Conservation (phyloP, 2,797 vertebrate species). For the Falco naumanni region DNA sequence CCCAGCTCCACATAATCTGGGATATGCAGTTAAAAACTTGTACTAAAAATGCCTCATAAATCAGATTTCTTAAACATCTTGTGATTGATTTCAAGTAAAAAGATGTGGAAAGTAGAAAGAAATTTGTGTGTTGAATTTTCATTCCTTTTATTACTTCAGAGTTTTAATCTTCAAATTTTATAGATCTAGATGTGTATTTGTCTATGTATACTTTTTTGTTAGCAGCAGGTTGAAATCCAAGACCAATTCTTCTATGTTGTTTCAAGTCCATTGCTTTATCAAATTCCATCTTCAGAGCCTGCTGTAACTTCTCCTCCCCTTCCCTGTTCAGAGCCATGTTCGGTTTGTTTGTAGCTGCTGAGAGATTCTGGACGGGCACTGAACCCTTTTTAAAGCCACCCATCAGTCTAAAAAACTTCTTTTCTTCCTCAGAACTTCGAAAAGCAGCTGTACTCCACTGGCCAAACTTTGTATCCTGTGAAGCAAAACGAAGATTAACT, state of each 20-base stretch:
- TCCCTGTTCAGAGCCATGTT: slow-evolving; percentile 87
- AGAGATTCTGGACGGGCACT: not conserved
- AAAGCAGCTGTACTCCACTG: slow-evolving; percentile 93
- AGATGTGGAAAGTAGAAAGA: not conserved
- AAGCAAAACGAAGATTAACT: not conserved
- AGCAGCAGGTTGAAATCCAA: slow-evolving; percentile 82
- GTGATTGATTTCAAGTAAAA: slow-evolving; percentile 22
- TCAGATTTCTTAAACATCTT: not conserved
- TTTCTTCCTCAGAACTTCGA: slow-evolving; percentile 79
- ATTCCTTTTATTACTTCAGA: not conserved
- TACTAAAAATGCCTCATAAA: not conserved
- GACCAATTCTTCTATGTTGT: slow-evolving; percentile 79
- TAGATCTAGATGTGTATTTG: slow-evolving; percentile 77
- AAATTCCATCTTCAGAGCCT: slow-evolving; percentile 85
- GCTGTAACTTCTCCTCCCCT: slow-evolving; percentile 81
- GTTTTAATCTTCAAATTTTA: slow-evolving; percentile 84
- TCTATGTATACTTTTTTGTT: slow-evolving; percentile 84
- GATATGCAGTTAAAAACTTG: not conserved
- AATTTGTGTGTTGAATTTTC: not conserved
- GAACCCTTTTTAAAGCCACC: slow-evolving; percentile 88
- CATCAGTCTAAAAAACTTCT: slow-evolving; percentile 93
- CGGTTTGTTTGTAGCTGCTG: not conserved
- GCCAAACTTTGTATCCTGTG: slow-evolving; percentile 78
- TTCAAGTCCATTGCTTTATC: slow-evolving; percentile 85
- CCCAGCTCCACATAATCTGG: not conserved